Base-by-base conservation (phyloP, 2,888 invertebrate genomes). In the Epinotia demarniana region DNA sequence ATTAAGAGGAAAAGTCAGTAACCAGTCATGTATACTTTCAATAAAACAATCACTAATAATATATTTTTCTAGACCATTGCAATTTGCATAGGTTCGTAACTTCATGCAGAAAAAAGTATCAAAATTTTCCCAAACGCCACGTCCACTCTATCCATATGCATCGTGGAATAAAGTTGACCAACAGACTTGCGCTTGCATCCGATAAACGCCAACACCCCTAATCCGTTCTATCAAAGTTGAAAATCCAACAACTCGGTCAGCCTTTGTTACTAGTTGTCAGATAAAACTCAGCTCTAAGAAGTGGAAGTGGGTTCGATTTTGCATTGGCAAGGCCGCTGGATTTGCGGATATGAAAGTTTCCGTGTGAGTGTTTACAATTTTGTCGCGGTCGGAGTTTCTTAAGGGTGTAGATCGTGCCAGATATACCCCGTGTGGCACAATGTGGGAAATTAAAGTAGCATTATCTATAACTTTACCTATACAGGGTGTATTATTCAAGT, bases 191-290 rank as follows among this genome's bases (percentile, higher is more conserved):
- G 16, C 61, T 11, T 13, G 53, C 53, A 63, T 63, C 46, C 18
- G 9, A 6, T 46, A 18, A 23, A 43, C 18, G 58, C 75, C 66
- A 76, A 75, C 75, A 73, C 57, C 75, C 71, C 75, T 78, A 81
- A 73, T 71, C 77, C 77, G 57, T 71, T 49, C 62, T n/a, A 18
- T 67, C 78, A 83, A 82, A 79, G 82, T 80, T 73, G 67, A 77
- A 81, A 82, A 79, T 82, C 78, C 78, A 72, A 61, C 64, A 73
- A 72, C 33, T 19, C 19, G 1, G 23, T 27, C 18, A 39, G 67
- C 55, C 60, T 73, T 73, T 68, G 67, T 73, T 27, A 27, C n/a
- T 18, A 61, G 53, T 55, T 66, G 33, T 8, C 13, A 57, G 61
- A 62, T 73, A 68, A 68, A 68, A 60, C 39, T 53, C 49, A 16